phyloP scores from a whole-genome alignment of 2,797 vertebrate genomes.

The Poecile montanus region DNA sequence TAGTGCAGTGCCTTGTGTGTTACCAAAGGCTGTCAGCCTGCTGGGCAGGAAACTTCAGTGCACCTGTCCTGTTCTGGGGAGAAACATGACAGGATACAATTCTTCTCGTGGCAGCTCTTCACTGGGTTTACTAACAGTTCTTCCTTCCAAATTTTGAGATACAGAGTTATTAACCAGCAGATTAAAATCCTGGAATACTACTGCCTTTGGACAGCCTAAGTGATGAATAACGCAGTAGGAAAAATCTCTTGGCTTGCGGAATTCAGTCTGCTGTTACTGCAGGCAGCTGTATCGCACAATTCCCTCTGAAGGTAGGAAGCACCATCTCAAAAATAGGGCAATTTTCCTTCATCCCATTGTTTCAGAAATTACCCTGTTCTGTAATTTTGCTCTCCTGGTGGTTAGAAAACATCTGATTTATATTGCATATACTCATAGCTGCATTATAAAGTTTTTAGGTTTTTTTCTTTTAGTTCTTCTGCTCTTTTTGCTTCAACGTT shows the following conservation, averaged over 20 bases:
- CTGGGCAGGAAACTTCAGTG: not conserved
- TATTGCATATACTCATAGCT: not conserved
- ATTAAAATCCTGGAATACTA: not conserved
- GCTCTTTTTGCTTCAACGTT: not conserved
- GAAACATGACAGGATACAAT: not conserved
- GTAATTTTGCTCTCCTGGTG: not conserved
- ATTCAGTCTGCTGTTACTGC: not conserved
- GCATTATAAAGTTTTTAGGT: not conserved
- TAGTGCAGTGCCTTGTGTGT: not conserved
- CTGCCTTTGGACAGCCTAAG: not conserved
- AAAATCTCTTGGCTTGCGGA: not conserved
- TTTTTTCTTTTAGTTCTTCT: not conserved
- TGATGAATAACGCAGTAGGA: not conserved
- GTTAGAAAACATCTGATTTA: not conserved
- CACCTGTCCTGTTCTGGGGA: not conserved
- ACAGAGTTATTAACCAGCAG: not conserved
- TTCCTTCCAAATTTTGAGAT: not conserved
- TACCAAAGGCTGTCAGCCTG: not conserved
- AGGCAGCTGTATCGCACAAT: not conserved
- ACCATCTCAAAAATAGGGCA: not conserved
- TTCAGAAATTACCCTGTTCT: not conserved
- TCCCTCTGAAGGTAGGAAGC: not conserved
- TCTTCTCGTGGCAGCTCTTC: not conserved
- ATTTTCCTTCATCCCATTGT: not conserved
- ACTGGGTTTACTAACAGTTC: not conserved